These are phyloP conservation scores for Terrapene triunguis DNA, from an alignment of 2,113 vertebrate species.

Conservation along the genomic window DNA sequence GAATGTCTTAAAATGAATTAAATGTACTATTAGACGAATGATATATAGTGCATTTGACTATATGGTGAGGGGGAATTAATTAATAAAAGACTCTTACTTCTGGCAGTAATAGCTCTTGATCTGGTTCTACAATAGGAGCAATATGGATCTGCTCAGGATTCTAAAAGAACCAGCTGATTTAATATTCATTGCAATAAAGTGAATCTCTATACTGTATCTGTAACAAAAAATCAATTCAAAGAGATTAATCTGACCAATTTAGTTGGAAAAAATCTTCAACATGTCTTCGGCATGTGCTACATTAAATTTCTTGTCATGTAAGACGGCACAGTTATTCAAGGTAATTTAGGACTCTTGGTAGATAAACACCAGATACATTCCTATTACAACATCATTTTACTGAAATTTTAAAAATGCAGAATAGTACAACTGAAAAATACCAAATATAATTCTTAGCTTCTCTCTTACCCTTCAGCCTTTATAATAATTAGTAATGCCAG, in stretches of 20 bases:
- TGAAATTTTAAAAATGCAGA: slow-evolving; percentile 47
- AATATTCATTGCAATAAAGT: slow-evolving; percentile 30
- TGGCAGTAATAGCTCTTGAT: slow-evolving; percentile 29
- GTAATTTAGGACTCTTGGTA: slow-evolving; percentile 61
- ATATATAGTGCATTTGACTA: neutral
- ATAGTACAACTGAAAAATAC: slow-evolving; percentile 19
- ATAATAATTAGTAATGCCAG: neutral
- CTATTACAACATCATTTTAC: slow-evolving; percentile 41
- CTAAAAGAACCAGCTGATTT: slow-evolving; percentile 18
- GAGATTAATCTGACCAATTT: slow-evolving; percentile 40
- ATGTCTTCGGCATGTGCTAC: slow-evolving; percentile 60
- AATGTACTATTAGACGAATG: neutral
- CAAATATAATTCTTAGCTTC: neutral
- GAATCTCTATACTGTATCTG: slow-evolving; percentile 21
- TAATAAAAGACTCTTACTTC: slow-evolving; percentile 49
- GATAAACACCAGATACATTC: slow-evolving; percentile 30
- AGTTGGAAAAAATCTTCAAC: slow-evolving; percentile 62
- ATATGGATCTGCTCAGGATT: slow-evolving; percentile 36
- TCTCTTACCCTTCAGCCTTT: neutral
- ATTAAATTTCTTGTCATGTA: slow-evolving; percentile 63
- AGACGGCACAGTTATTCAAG: slow-evolving; percentile 71
- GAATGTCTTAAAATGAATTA: neutral
- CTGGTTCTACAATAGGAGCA: slow-evolving; percentile 23
- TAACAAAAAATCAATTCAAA: slow-evolving; percentile 47
- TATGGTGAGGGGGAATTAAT: neutral